phyloP scores from a whole-genome alignment of 2,113 vertebrate species.

The Monopterus albus region DNA sequence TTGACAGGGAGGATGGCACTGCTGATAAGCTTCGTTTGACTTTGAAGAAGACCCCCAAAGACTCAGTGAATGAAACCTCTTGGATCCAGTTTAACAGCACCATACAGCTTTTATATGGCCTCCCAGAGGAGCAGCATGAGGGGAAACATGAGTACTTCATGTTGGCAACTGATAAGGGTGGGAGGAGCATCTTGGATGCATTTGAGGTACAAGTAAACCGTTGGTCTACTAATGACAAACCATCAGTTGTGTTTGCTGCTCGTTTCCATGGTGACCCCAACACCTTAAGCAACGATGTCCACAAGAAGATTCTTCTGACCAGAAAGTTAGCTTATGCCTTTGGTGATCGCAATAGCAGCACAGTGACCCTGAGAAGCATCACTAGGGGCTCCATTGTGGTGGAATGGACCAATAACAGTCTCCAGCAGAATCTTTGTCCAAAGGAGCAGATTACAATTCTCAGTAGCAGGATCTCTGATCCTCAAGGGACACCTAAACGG shows the following conservation, averaged over 20 bases:
- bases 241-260: constrained; percentile 89
- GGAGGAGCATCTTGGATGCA: constrained; percentile 89
- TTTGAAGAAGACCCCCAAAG: constrained; percentile 89
- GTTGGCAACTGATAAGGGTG: constrained; percentile 93
- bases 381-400: constrained; percentile 90
- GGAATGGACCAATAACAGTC: constrained; percentile 95
- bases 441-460: constrained; percentile 88
- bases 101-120: constrained; percentile 94
- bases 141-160: constrained; percentile 95
- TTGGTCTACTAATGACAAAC: constrained; percentile 85
- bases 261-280: constrained; percentile 89
- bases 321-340: constrained; percentile 93
- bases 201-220: constrained; percentile 93
- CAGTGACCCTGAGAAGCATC: constrained; percentile 90
- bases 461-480: constrained; percentile 87
- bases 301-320: constrained; percentile 91
- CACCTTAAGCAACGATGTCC: constrained; percentile 84
- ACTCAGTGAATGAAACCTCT: constrained; percentile 86
- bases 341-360: constrained; percentile 93
- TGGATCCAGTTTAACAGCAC: constrained; percentile 98
- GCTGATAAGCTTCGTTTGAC: constrained; percentile 93
- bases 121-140: constrained; percentile 86
- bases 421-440: constrained; percentile 89
- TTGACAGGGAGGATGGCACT: constrained; percentile 92
- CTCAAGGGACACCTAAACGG: constrained; percentile 82